Conservation (phyloP, 2,797 vertebrate genomes). For the Chromobotia macracanthus region DNA sequence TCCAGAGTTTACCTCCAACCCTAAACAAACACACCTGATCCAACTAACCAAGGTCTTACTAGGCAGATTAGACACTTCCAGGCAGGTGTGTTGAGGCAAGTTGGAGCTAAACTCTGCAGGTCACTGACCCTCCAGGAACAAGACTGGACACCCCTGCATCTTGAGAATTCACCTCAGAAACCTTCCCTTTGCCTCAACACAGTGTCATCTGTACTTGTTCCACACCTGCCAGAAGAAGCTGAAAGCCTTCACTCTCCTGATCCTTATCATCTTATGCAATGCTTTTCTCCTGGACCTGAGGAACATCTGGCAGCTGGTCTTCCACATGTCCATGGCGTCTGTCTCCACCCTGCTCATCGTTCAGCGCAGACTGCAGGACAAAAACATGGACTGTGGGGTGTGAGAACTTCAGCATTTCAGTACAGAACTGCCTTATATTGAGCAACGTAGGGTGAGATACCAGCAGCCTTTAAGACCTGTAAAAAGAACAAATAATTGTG, state of each 20-base stretch:
- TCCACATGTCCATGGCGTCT: slow-evolving; percentile 87
- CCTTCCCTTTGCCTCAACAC: slow-evolving; percentile 22
- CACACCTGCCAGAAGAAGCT: slow-evolving; percentile 83
- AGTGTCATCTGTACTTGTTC: slow-evolving; percentile 96
- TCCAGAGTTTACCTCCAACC: too few species aligned
- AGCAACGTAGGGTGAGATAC: slow-evolving; percentile 5
- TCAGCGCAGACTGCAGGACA: slow-evolving; percentile 83
- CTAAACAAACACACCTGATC: too few species aligned
- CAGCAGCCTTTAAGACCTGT: not conserved
- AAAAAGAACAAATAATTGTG: not conserved
- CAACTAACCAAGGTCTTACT: too few species aligned
- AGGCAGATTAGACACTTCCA: too few species aligned
- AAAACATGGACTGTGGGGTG: slow-evolving; percentile 82
- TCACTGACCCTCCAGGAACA: too few species aligned
- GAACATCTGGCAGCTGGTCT: slow-evolving; percentile 90
- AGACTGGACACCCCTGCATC: too few species aligned
- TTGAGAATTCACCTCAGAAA: too few species aligned
- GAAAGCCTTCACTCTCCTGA: slow-evolving; percentile 81
- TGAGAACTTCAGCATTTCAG: too few species aligned
- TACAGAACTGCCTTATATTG: not conserved
- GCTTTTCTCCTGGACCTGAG: slow-evolving; percentile 83
- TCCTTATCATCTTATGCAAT: slow-evolving; percentile 84
- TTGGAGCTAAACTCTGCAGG: too few species aligned
- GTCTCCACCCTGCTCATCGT: slow-evolving; percentile 86
- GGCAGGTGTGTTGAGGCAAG: too few species aligned